phyloP scores from a whole-genome alignment of 2,797 vertebrate genomes.

The Onychomys arenicola region DNA sequence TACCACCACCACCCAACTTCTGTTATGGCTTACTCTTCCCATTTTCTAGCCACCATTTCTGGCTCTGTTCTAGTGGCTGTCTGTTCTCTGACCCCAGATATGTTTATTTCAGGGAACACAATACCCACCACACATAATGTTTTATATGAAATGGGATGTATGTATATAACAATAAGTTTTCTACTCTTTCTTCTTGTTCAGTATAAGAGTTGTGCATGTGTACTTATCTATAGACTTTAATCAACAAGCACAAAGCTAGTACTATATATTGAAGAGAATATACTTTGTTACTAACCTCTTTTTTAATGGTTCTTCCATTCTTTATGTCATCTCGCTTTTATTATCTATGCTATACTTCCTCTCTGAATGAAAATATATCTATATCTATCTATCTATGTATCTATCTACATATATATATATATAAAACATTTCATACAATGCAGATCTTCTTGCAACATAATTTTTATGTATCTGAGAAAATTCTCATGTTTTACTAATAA shows the following conservation, averaged over 20 bases:
- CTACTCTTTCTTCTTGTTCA: not conserved
- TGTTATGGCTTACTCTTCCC: too few relatives aligned
- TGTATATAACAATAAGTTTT: not conserved
- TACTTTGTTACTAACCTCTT: not conserved
- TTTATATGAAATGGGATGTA: not conserved
- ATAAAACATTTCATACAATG: not conserved
- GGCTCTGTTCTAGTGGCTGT: too few relatives aligned
- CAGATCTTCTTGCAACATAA: not conserved
- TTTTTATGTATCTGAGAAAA: not conserved
- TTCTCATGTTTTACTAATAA: not conserved
- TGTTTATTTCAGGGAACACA: too few relatives aligned
- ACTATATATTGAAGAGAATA: not conserved
- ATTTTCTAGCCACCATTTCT: too few relatives aligned
- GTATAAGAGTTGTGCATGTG: not conserved
- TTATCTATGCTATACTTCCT: not conserved
- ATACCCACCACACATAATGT: too few relatives aligned
- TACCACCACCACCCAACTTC: too few relatives aligned
- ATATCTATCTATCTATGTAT: too few relatives aligned
- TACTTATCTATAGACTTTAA: not conserved
- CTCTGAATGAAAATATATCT: not conserved
- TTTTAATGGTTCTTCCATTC: not conserved
- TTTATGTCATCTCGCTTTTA: not conserved
- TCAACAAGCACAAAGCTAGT: not conserved
- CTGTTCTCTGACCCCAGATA: too few relatives aligned
- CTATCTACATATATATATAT: too few relatives aligned